Percentiles rank a stretch among this genome's conserved stretches.
phyloP scores from a whole-genome alignment of 2,797 vertebrate genomes.

The Chiloscyllium punctatum region DNA sequence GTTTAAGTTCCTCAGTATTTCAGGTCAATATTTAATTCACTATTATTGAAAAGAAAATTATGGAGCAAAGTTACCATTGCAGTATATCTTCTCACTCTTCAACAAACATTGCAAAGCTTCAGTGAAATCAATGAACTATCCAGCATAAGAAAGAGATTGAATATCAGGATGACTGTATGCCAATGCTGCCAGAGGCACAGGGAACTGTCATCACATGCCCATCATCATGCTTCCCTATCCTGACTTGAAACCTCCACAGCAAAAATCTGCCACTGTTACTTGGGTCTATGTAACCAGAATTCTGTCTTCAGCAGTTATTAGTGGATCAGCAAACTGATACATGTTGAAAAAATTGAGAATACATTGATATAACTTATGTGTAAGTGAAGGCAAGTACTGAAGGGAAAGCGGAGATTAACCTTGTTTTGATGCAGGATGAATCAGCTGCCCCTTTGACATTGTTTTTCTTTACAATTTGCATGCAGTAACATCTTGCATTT shows the following conservation, averaged over 20 bases:
- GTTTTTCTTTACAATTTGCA: neutral
- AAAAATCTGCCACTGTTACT: neutral
- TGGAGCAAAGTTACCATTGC: neutral
- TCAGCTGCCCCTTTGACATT: neutral
- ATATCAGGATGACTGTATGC: neutral
- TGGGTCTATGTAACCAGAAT: neutral
- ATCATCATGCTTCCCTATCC: neutral
- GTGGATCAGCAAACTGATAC: neutral
- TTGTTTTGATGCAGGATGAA: neutral
- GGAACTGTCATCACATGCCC: neutral
- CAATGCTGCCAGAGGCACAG: neutral
- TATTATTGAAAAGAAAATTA: neutral
- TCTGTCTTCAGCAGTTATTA: neutral
- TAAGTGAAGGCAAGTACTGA: neutral
- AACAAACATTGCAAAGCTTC: neutral
- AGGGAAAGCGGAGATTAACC: neutral
- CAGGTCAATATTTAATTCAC: neutral
- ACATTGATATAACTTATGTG: neutral
- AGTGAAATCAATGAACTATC: neutral
- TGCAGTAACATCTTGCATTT: neutral
- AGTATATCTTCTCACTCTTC: neutral
- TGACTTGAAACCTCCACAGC: neutral
- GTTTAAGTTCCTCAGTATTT: neutral
- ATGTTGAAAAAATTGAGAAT: neutral
- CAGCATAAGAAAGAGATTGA: neutral